Percentiles rank a stretch among this genome's conserved stretches.
phyloP scores from a whole-genome alignment of 2,888 invertebrate genomes.

The Carterocephalus palaemon region DNA sequence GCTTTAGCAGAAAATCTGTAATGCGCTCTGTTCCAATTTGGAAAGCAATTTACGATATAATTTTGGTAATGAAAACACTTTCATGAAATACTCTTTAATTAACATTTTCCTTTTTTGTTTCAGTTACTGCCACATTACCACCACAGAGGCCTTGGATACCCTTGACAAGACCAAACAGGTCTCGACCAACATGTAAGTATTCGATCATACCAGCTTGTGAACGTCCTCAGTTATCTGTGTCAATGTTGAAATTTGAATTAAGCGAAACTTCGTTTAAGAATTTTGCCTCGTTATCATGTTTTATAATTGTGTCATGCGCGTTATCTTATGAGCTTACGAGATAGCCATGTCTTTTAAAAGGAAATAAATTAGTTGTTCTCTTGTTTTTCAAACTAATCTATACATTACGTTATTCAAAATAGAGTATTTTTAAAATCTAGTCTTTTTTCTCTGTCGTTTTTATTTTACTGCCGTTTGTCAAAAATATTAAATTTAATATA shows the following conservation, averaged over 20 bases:
- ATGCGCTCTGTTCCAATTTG: background rate
- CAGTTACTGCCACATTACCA: constrained; percentile 93
- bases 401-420: too few species aligned
- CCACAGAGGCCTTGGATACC: constrained; percentile 98
- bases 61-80: background rate
- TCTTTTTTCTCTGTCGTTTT: background rate
- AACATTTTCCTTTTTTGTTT: constrained; percentile 69
- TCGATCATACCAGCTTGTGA: constrained; percentile 21
- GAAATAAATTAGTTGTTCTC: too few species aligned
- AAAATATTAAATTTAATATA: constrained; percentile 6
- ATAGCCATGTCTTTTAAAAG: too few species aligned
- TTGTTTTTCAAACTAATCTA: too few species aligned
- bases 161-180: constrained; percentile 91
- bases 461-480: background rate
- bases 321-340: background rate
- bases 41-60: background rate
- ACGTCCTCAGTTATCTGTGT: constrained; percentile 32
- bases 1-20: background rate
- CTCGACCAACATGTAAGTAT: constrained; percentile 93
- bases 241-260: constrained; percentile 30
- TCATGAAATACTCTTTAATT: constrained; percentile 20
- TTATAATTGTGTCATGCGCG: constrained; percentile 1
- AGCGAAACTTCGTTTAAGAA: constrained; percentile 14
- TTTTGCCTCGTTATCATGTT: constrained; percentile 2
- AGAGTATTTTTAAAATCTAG: background rate